These are phyloP conservation scores for Nasalis larvatus DNA, from an alignment of 2,113 vertebrate genomes.

Conservation along the genomic window DNA sequence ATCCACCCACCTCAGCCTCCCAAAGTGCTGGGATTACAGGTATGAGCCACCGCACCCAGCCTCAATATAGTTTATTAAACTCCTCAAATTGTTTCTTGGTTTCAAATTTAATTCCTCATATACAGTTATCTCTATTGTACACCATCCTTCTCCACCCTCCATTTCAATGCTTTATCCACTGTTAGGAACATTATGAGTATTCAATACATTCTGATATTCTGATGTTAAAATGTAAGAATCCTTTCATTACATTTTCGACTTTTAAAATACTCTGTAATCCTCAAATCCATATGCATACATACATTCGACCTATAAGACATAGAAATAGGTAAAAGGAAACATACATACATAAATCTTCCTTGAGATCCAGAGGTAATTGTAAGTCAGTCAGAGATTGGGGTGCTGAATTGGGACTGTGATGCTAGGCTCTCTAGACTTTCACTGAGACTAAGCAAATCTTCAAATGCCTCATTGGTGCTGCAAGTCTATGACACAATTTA, in stretches of 20 bases:
- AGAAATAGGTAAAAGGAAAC: not conserved
- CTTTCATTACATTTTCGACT: constrained; percentile 35
- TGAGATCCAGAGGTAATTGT: not conserved
- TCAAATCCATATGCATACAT: not conserved
- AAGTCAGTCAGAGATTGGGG: not conserved
- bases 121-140: not conserved
- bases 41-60: too few relatives aligned
- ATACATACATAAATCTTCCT: not conserved
- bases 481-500: not conserved
- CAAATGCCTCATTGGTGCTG: not conserved
- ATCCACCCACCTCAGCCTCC: too few relatives aligned
- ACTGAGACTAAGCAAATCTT: not conserved
- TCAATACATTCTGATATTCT: not conserved
- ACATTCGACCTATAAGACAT: not conserved
- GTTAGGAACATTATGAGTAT: not conserved
- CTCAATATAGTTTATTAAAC: too few relatives aligned
- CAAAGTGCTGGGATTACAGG: too few relatives aligned
- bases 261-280: not conserved
- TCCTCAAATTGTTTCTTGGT: constrained; percentile 8
- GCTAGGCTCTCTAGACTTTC: not conserved
- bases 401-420: not conserved
- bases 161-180: not conserved
- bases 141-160: not conserved
- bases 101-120: not conserved
- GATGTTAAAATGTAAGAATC: not conserved